Conservation (phyloP, 2,113 vertebrate species). For the Amia ocellicauda region DNA sequence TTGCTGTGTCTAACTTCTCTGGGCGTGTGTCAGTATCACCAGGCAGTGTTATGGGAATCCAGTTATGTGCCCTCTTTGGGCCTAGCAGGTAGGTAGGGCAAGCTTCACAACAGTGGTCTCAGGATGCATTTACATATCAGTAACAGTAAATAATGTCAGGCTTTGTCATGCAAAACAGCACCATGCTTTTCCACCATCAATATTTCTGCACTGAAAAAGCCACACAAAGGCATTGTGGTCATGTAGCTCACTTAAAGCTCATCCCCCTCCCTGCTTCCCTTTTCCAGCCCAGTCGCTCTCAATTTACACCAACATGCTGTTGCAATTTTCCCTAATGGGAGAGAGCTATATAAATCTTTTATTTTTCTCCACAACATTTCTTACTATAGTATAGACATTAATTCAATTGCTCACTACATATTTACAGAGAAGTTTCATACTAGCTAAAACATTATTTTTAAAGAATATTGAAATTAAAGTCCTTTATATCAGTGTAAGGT, state of each 20-base stretch:
- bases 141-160: conserved; percentile 35
- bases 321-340: conserved; percentile 40
- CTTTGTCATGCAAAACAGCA: conserved; percentile 52
- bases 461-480: too few species aligned
- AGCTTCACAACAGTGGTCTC: neutral
- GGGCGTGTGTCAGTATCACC: neutral
- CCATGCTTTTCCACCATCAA: neutral
- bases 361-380: too few species aligned
- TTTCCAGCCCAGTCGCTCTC: neutral
- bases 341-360: neutral
- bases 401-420: too few species aligned
- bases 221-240: neutral
- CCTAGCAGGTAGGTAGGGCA: neutral
- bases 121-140: conserved; percentile 47
- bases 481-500: too few species aligned
- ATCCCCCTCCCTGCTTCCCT: neutral
- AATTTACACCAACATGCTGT: conserved; percentile 39
- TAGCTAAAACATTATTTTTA: too few species aligned
- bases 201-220: neutral
- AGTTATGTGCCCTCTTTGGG: neutral
- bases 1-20: neutral
- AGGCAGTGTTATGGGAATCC: neutral
- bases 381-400: too few species aligned
- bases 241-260: conserved; percentile 4
- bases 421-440: too few species aligned